Percentiles rank a stretch among this genome's conserved stretches.
These are phyloP conservation scores for Capitulum mitella DNA, from an alignment of 2,888 invertebrate species.

Conservation along the genomic window DNA sequence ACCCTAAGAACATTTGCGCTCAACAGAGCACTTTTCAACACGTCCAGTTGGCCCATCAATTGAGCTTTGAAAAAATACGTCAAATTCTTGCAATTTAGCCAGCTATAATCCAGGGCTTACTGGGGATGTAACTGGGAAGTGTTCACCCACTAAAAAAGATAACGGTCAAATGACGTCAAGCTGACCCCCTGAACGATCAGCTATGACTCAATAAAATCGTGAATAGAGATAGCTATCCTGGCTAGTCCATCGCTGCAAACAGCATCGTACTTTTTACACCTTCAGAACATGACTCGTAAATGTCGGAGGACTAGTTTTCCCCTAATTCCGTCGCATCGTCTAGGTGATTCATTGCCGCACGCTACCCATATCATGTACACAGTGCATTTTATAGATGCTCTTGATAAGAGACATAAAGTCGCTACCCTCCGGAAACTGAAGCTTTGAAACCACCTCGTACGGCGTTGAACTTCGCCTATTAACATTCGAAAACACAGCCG, in stretches of 20 bases:
- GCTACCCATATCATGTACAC: neutral
- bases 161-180: too few relatives aligned
- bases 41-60: too few relatives aligned
- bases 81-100: too few relatives aligned
- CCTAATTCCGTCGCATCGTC: neutral
- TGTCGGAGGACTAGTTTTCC: neutral
- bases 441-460: constrained; percentile 4
- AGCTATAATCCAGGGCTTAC: too few relatives aligned
- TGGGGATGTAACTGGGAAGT: too few relatives aligned
- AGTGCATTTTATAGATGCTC: neutral
- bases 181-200: too few relatives aligned
- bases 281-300: neutral
- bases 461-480: neutral
- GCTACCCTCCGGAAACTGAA: neutral
- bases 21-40: too few relatives aligned
- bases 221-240: neutral
- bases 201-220: neutral
- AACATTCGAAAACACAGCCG: constrained; percentile 7
- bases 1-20: too few relatives aligned
- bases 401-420: neutral
- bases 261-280: neutral
- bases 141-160: too few relatives aligned
- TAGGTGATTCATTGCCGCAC: neutral
- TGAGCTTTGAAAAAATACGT: too few relatives aligned
- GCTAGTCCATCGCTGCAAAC: neutral